Conservation (phyloP, 2,888 invertebrate genomes). For the Meta bourneti region DNA sequence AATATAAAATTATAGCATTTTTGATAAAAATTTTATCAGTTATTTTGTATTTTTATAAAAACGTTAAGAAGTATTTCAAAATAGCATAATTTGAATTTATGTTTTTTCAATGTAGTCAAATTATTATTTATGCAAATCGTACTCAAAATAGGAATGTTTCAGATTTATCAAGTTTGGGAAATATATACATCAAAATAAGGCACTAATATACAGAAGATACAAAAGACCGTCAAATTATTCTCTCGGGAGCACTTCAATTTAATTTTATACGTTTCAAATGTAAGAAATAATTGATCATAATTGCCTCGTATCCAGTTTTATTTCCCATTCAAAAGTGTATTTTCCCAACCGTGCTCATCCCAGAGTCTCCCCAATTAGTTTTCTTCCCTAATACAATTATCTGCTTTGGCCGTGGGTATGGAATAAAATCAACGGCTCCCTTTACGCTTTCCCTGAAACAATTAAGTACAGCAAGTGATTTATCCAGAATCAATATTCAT, state of each 20-base stretch:
- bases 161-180: too few relatives aligned
- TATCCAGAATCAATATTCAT: constrained; percentile 51
- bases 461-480: constrained; percentile 49
- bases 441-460: constrained; percentile 6
- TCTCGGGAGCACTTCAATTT: not conserved
- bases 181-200: too few relatives aligned
- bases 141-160: too few relatives aligned
- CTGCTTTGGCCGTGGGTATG: not conserved
- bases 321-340: not conserved
- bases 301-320: not conserved
- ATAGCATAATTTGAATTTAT: too few relatives aligned
- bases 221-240: not conserved
- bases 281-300: not conserved
- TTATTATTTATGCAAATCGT: too few relatives aligned
- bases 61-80: too few relatives aligned
- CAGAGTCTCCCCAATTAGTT: not conserved
- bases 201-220: not conserved
- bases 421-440: constrained; percentile 8
- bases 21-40: too few relatives aligned
- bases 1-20: too few relatives aligned
- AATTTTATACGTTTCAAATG: not conserved
- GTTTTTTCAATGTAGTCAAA: too few relatives aligned
- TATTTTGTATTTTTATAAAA: too few relatives aligned
- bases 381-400: not conserved
- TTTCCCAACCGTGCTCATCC: not conserved